Percentiles rank a stretch among this genome's conserved stretches.
phyloP scores from a whole-genome alignment of 2,888 invertebrate genomes.

The Asteroscopus sphinx region DNA sequence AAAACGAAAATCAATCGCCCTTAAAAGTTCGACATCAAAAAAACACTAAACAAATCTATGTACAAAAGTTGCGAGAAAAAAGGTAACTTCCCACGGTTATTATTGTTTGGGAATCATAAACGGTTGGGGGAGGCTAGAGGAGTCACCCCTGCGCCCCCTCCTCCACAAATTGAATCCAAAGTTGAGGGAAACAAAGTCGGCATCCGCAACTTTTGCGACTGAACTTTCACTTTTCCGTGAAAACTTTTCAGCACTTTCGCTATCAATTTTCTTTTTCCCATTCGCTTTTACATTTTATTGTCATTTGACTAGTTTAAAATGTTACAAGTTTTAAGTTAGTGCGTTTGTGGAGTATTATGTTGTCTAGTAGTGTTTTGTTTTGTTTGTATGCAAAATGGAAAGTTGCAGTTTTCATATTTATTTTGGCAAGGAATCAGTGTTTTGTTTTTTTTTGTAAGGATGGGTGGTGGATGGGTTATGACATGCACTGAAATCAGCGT shows the following conservation, averaged over 20 bases:
- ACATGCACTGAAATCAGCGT: too few relatives aligned
- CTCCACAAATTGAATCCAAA: slow-evolving; percentile 83
- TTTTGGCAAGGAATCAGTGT: too few relatives aligned
- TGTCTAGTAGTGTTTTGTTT: not conserved
- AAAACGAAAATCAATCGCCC: slow-evolving; percentile 26
- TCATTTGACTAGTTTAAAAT: slow-evolving; percentile 32
- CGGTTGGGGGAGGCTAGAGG: slow-evolving; percentile 63
- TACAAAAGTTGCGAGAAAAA: slow-evolving; percentile 40
- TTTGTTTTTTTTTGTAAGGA: too few relatives aligned
- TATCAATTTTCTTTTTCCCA: slow-evolving; percentile 66
- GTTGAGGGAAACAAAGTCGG: slow-evolving; percentile 84
- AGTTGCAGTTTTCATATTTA: too few relatives aligned
- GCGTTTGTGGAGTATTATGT: not conserved
- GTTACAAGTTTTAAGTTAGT: slow-evolving; percentile 14
- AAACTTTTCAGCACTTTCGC: slow-evolving; percentile 84
- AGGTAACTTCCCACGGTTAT: slow-evolving; percentile 61
- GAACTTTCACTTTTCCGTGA: slow-evolving; percentile 81
- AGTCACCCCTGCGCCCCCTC: slow-evolving; percentile 46
- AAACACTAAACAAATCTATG: slow-evolving; percentile 51
- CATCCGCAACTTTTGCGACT: slow-evolving; percentile 79
- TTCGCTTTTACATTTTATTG: slow-evolving; percentile 55
- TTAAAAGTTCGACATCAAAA: slow-evolving; percentile 33
- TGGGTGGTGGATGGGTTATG: too few relatives aligned
- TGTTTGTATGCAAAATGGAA: not conserved
- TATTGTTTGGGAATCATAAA: slow-evolving; percentile 65